Conservation (phyloP, 1,140 invertebrate species). For the Brachionus rotundiformis region DNA sequence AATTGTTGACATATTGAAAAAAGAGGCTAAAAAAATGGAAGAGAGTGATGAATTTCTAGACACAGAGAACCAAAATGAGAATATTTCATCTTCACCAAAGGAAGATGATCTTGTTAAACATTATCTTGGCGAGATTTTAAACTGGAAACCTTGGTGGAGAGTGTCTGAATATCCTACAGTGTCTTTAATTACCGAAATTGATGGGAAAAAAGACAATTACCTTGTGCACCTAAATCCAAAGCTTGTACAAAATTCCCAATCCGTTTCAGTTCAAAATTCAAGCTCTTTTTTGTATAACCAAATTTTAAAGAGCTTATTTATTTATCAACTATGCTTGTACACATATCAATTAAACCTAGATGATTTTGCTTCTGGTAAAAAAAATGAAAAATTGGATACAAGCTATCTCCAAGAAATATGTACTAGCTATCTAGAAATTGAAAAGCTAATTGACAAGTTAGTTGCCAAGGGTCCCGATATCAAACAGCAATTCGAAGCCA, state of each 20-base stretch:
- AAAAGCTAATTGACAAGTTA: background rate
- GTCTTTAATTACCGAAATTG: background rate
- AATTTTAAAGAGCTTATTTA: background rate
- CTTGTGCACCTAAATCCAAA: background rate
- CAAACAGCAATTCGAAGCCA: background rate
- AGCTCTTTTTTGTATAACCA: background rate
- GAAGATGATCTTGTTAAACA: constrained; percentile 39
- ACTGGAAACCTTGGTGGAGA: constrained; percentile 47
- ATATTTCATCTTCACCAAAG: background rate
- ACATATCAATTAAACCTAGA: constrained; percentile 36
- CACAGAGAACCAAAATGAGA: background rate
- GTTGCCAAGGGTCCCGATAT: background rate
- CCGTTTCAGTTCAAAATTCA: background rate
- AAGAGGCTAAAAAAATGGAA: constrained; percentile 13
- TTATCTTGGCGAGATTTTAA: background rate
- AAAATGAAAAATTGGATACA: background rate
- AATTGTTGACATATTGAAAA: constrained; percentile 26
- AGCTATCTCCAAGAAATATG: background rate
- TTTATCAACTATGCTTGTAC: background rate
- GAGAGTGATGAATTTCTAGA: background rate
- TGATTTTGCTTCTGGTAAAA: background rate
- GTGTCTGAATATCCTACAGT: background rate
- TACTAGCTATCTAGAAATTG: constrained; percentile 11
- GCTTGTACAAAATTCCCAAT: background rate
- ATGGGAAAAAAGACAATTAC: background rate